Evolutionary conservation across 2,888 invertebrate genomes (phyloP), one percentile per base, ranked within the genome.

Genomic region (Morpho achilles): DNA sequence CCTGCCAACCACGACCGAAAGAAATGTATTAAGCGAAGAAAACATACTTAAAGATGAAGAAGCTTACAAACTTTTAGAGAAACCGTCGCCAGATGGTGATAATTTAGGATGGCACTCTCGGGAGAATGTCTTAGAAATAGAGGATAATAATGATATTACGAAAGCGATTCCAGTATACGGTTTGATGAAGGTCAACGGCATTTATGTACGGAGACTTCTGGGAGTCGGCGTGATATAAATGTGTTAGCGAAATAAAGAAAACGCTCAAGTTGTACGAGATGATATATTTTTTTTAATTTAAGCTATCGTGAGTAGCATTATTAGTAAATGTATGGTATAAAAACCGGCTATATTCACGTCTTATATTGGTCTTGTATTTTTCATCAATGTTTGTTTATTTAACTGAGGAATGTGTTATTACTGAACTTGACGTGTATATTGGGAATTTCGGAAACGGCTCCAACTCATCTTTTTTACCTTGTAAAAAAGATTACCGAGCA

Each of bases 31-130:
- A 10, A 10, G 43, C 8, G 42, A 52, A 8, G 50, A 57, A 43
- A 55, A 23, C n/a, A 32, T 63, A 44, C 48, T 67, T 39, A 64
- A 55, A 9, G 72, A 74, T 46, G 51, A 63, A 1, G 71, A 78
- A 63, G 80, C 74, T 0, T 61, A 73, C 5, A 60, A 67, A 1
- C 59, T 82, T 1, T 40, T 82, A 1, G 57, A 71, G 7, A 73
- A 71, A 0, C 82, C 82, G 0, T 67, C 70, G 7, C 74, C 79
- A 8, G 83, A 84, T 41, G 83, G 84, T 1, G 83, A 83, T 58
- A 72, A 80, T 16, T 59, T 79, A 23, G 75, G 74, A 1, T 53
- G 52, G 8, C 70, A 63, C 8, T 67, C 70, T 5, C 48, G 62
- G 9, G 69, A 71, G 32, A 61, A 77, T 0, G 70, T 65, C 8